phyloP scores from a whole-genome alignment of 2,888 invertebrate species.

The Drosophila limbata region DNA sequence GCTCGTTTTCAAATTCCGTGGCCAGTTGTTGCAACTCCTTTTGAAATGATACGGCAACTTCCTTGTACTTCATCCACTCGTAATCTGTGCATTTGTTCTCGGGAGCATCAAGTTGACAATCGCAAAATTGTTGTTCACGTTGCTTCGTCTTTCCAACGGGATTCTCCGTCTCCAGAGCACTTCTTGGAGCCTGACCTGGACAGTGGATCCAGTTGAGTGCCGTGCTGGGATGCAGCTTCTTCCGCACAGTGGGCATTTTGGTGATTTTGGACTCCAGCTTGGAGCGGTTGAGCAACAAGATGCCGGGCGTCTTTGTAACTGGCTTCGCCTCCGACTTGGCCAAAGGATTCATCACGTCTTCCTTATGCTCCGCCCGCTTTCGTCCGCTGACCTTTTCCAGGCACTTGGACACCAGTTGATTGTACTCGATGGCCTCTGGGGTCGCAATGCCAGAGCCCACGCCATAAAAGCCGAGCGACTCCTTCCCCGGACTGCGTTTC shows the following conservation, averaged over 20 bases:
- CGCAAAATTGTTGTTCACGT: constrained; percentile 7
- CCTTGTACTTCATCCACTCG: constrained; percentile 28
- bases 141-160: background rate
- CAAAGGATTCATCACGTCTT: no score
- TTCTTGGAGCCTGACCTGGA: background rate
- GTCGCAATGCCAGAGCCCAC: background rate
- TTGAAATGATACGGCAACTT: background rate
- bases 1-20: constrained; percentile 8
- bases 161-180: constrained; percentile 6
- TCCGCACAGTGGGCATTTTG: constrained; percentile 9
- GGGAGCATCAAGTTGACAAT: constrained; percentile 3
- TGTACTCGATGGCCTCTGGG: background rate
- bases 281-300: constrained; percentile 1
- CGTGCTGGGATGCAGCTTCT: constrained; percentile 3
- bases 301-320: background rate
- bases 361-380: background rate
- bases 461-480: constrained; percentile 10
- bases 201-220: background rate
- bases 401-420: constrained; percentile 8
- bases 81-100: constrained; percentile 36
- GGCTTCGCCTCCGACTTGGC: background rate
- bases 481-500: constrained; percentile 5
- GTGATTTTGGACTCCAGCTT: background rate
- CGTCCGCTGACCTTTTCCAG: background rate
- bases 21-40: background rate